phyloP scores from a whole-genome alignment of 2,113 vertebrate genomes.

The Phylloscopus trochiloides region DNA sequence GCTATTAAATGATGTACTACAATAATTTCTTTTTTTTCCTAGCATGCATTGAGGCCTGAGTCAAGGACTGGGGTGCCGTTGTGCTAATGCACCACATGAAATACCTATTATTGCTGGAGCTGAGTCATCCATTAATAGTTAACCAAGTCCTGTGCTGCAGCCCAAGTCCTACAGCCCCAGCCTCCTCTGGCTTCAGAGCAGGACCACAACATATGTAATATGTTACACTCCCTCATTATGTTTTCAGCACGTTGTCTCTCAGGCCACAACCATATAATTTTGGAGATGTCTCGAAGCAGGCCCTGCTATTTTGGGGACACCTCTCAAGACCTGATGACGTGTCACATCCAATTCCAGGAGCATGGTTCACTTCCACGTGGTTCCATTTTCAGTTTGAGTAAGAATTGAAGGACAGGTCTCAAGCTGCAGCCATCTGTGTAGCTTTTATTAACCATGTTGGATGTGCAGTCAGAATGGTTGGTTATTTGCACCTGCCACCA shows the following conservation, averaged over 20 bases:
- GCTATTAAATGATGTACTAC: neutral
- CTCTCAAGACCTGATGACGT: neutral
- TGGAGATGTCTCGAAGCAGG: neutral
- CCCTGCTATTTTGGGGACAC: neutral
- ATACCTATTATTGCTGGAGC: neutral
- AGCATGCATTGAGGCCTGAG: neutral
- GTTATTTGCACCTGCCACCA: neutral
- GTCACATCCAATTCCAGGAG: neutral
- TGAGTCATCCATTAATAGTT: slow-evolving; percentile 63
- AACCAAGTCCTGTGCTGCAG: slow-evolving; percentile 10
- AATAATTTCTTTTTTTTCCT: neutral
- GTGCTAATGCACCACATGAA: neutral
- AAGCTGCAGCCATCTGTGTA: neutral
- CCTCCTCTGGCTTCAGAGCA: neutral
- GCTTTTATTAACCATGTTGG: neutral
- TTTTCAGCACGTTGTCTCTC: neutral
- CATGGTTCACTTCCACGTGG: neutral
- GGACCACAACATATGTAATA: neutral
- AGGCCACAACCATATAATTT: slow-evolving; percentile 13
- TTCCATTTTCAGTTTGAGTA: neutral
- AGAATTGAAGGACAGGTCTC: neutral
- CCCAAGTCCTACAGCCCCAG: neutral
- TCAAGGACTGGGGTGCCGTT: neutral
- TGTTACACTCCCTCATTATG: neutral
- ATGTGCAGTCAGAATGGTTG: neutral